phyloP scores from a whole-genome alignment of 1,140 invertebrate species.

The Euborellia annulipes region DNA sequence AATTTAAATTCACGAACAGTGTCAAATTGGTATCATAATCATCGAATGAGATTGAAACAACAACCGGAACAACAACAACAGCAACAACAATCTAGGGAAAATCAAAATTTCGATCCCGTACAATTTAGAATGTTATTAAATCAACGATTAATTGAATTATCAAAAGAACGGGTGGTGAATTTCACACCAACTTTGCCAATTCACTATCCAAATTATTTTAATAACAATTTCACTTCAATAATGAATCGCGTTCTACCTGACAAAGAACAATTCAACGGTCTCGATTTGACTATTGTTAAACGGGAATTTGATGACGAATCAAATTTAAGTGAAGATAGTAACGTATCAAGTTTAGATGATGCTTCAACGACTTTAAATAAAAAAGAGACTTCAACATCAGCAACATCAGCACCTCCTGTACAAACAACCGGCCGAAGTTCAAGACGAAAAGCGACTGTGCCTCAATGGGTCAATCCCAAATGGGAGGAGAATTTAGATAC shows the following conservation, averaged over 20 bases:
- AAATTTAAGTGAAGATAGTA: conserved; percentile 58
- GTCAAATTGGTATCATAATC: conserved; percentile 99
- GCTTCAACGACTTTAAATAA: conserved; percentile 29
- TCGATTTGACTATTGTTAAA: conserved; percentile 69
- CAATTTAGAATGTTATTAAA: conserved; percentile 76
- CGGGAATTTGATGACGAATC: conserved; percentile 56
- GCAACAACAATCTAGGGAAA: conserved; percentile 48
- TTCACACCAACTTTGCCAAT: conserved; percentile 39
- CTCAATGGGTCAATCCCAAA: conserved; percentile 92
- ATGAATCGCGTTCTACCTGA: conserved; percentile 44
- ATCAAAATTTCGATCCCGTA: conserved; percentile 60
- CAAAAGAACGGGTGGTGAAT: conserved; percentile 58
- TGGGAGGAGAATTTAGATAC: conserved; percentile 38
- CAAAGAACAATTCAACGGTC: conserved; percentile 58
- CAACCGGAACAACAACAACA: conserved; percentile 42
- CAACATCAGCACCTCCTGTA: conserved; percentile 9
- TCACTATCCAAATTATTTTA: conserved; percentile 59
- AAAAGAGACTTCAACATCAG: conserved; percentile 24
- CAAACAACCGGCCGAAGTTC: conserved; percentile 27
- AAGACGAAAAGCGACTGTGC: conserved; percentile 80
- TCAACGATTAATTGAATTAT: conserved; percentile 70
- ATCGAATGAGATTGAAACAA: conserved; percentile 94
- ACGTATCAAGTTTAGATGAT: conserved; percentile 24
- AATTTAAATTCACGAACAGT: conserved; percentile 89
- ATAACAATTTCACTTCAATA: conserved; percentile 52